Percentiles rank a stretch among this genome's conserved stretches.
These are phyloP conservation scores for Cyprinodon diabolis DNA, from an alignment of 2,797 vertebrate genomes.

Conservation along the genomic window DNA sequence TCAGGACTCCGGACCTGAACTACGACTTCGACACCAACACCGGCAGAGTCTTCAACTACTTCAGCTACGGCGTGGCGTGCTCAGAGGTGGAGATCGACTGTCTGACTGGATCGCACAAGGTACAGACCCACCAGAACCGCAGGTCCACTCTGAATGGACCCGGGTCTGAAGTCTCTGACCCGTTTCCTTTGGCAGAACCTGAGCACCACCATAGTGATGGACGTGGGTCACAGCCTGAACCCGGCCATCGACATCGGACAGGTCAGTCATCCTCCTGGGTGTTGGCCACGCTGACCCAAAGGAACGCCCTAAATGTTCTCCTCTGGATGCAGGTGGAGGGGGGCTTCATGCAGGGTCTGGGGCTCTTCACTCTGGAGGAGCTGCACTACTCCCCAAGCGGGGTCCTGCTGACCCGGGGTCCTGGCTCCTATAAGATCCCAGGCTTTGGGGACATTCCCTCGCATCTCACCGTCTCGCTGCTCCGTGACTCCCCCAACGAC, in stretches of 20 bases:
- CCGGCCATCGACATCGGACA: conserved; percentile 97
- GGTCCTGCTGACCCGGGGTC: conserved; percentile 88
- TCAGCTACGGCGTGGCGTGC: conserved; percentile 88
- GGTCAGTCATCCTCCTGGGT: conserved; percentile 70
- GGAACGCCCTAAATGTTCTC: not conserved
- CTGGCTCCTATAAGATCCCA: conserved; percentile 95
- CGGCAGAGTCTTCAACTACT: conserved; percentile 89
- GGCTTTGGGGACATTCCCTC: conserved; percentile 91
- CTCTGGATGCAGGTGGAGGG: conserved; percentile 88
- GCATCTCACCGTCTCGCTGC: conserved; percentile 88
- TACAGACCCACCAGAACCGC: conserved; percentile 39
- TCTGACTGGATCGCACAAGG: conserved; percentile 94
- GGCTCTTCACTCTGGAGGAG: conserved; percentile 95
- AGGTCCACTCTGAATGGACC: not conserved
- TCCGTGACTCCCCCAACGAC: conserved; percentile 88
- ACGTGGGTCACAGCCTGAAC: conserved; percentile 94
- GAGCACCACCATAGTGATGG: conserved; percentile 94
- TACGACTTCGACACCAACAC: conserved; percentile 87
- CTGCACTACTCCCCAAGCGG: conserved; percentile 90
- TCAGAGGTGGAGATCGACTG: conserved; percentile 97
- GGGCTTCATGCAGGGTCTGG: conserved; percentile 92
- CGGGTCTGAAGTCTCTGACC: too few relatives aligned
- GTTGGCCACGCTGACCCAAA: too few relatives aligned
- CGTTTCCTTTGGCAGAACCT: conserved; percentile 81
- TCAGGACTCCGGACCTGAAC: conserved; percentile 87